Percentiles rank a stretch among this genome's conserved stretches.
These are phyloP conservation scores for Tetranychus piercei DNA, from an alignment of 2,888 invertebrate species.

Conservation along the genomic window DNA sequence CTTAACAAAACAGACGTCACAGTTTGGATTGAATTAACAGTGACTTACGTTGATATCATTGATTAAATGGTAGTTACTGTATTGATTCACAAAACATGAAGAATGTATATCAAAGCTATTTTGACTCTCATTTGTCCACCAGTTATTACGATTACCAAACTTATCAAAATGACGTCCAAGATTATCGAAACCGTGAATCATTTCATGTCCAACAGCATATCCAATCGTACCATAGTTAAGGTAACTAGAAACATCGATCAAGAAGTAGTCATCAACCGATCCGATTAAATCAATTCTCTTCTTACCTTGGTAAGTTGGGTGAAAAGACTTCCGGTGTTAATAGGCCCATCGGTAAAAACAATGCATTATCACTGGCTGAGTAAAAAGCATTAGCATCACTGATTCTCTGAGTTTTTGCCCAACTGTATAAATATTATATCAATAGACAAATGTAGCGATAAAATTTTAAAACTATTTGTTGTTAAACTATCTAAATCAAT, in stretches of 20 bases:
- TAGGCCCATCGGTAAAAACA: neutral
- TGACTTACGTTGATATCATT: slow-evolving; percentile 37
- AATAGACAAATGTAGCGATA: neutral
- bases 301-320: neutral
- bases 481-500: neutral
- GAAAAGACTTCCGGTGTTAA: neutral
- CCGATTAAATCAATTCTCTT: neutral
- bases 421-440: neutral
- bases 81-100: slow-evolving; percentile 29
- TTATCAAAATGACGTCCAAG: slow-evolving; percentile 43
- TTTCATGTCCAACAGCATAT: slow-evolving; percentile 77
- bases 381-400: neutral
- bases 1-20: neutral
- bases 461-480: too few relatives aligned
- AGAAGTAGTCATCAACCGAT: neutral
- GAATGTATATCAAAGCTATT: slow-evolving; percentile 26
- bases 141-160: slow-evolving; percentile 28
- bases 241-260: slow-evolving; percentile 2
- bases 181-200: slow-evolving; percentile 77
- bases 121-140: slow-evolving; percentile 28
- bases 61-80: slow-evolving; percentile 26
- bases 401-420: neutral
- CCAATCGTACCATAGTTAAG: slow-evolving; percentile 36
- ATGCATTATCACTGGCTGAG: neutral
- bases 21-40: neutral